These are phyloP conservation scores for Esox niger DNA, from an alignment of 2,113 vertebrate species.

Conservation along the genomic window DNA sequence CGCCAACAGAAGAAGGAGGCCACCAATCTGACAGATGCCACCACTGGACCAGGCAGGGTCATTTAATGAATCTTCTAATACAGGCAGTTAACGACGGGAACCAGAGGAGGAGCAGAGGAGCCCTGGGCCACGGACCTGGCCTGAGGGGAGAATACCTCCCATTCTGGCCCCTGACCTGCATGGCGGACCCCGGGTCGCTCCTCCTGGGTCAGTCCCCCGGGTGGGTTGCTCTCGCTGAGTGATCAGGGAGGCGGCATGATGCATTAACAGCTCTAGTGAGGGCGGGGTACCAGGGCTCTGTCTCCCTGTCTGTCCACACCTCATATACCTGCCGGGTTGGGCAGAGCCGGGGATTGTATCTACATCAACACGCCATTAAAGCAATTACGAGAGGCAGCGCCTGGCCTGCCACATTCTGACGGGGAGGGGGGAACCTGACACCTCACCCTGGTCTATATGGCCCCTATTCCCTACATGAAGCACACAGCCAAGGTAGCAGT, in stretches of 20 bases:
- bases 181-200: conserved; percentile 36
- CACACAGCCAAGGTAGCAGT: too few relatives aligned
- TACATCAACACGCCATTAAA: conserved; percentile 78
- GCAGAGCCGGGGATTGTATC: conserved; percentile 77
- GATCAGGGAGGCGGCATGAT: conserved; percentile 58
- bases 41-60: too few relatives aligned
- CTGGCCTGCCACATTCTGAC: conserved; percentile 60
- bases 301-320: conserved; percentile 49
- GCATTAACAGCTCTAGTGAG: conserved; percentile 51
- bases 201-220: conserved; percentile 17
- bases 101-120: conserved; percentile 36
- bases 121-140: conserved; percentile 38
- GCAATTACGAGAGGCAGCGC: conserved; percentile 69
- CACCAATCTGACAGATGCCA: too few relatives aligned
- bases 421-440: conserved; percentile 58
- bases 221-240: conserved; percentile 58
- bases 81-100: too few relatives aligned
- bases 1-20: too few relatives aligned
- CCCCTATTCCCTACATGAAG: too few relatives aligned
- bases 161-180: conserved; percentile 60
- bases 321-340: conserved; percentile 73
- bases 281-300: conserved; percentile 17
- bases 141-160: conserved; percentile 57
- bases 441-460: conserved; percentile 18
- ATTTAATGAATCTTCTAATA: too few relatives aligned